Evolutionary conservation across 2,113 vertebrate species (phyloP).

Genomic region (Prunella himalayana): DNA sequence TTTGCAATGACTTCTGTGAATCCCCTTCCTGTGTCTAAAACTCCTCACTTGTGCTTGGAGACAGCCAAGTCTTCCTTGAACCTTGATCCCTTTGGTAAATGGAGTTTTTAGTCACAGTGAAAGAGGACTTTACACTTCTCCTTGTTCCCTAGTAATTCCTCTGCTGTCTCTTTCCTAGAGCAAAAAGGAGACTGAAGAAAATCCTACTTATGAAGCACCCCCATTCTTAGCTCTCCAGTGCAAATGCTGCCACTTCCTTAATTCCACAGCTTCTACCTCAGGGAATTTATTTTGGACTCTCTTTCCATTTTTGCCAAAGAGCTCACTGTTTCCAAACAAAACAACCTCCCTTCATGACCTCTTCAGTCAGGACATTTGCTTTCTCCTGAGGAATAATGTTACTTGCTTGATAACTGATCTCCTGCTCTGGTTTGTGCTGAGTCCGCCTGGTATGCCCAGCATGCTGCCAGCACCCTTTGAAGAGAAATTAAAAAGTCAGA

Average conservation of each 20-base stretch:
- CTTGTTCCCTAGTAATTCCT: neutral
- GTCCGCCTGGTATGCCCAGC: neutral
- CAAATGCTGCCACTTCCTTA: slow-evolving; percentile 12
- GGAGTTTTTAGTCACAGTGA: neutral
- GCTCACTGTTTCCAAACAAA: slow-evolving; percentile 37
- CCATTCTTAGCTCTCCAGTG: neutral
- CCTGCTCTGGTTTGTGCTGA: neutral
- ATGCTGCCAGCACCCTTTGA: neutral
- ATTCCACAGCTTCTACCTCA: slow-evolving; percentile 34
- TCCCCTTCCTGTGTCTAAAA: neutral
- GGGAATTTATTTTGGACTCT: slow-evolving; percentile 58
- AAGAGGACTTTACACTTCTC: neutral
- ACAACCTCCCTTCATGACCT: slow-evolving; percentile 39
- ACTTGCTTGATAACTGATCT: neutral
- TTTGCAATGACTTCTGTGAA: neutral
- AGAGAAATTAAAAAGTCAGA: neutral
- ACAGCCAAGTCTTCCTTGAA: neutral
- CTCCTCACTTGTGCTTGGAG: neutral
- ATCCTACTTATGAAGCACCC: neutral
- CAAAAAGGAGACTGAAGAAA: neutral
- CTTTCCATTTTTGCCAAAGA: neutral
- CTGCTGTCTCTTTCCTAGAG: neutral
- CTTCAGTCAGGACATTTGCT: slow-evolving; percentile 33
- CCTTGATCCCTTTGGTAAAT: neutral
- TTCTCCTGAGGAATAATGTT: slow-evolving; percentile 22